These are phyloP conservation scores for Athalia circularis DNA, from an alignment of 2,888 invertebrate species.

Conservation along the genomic window DNA sequence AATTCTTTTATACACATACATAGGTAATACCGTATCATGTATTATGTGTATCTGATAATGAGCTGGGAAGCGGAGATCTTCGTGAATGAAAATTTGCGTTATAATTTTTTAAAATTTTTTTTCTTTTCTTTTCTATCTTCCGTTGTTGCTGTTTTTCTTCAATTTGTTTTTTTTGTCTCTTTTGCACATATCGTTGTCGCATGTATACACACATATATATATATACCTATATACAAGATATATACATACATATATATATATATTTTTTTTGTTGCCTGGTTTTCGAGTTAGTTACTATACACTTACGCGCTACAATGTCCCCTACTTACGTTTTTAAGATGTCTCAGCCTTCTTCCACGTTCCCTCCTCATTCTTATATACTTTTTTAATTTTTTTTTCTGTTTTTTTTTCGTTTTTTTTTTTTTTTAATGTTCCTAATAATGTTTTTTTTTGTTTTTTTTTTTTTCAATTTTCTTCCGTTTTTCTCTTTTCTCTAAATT, in stretches of 20 bases:
- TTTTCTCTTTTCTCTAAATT: constrained; percentile 50
- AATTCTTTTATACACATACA: neutral
- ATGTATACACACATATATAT: constrained; percentile 59
- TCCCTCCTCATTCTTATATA: constrained; percentile 67
- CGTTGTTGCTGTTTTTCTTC: neutral
- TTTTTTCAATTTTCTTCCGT: constrained; percentile 56
- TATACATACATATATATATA: constrained; percentile 45
- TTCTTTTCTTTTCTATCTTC: no score
- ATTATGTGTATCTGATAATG: neutral
- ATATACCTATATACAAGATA: constrained; percentile 51
- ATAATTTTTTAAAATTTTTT: no score
- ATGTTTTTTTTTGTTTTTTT: constrained; percentile 48
- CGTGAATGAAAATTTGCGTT: no score
- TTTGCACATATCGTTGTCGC: constrained; percentile 64
- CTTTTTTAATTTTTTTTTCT: constrained; percentile 61
- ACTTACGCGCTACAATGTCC: constrained; percentile 47
- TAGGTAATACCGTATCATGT: constrained; percentile 8
- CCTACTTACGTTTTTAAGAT: constrained; percentile 63
- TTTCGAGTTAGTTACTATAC: constrained; percentile 66
- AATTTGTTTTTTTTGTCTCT: constrained; percentile 33
- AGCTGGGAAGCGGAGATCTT: no score
- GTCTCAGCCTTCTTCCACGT: constrained; percentile 73
- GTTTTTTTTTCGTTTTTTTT: constrained; percentile 55
- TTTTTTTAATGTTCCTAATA: constrained; percentile 48
- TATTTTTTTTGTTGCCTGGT: constrained; percentile 49